phyloP scores from a whole-genome alignment of 2,888 invertebrate genomes.

The Brassicogethes aeneus region DNA sequence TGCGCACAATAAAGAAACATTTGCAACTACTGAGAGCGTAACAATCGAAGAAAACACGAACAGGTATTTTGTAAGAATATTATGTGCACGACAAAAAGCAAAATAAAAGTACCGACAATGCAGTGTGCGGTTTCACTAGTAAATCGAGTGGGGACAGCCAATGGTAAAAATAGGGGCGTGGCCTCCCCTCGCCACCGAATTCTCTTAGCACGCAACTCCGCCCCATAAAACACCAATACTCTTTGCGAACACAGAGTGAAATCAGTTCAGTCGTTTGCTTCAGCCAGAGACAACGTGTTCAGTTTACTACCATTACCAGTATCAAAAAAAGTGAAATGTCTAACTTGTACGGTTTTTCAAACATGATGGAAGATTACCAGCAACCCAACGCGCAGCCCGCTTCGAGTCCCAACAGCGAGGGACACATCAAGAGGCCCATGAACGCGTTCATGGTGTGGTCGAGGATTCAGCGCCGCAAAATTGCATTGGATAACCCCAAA shows the following conservation, averaged over 20 bases:
- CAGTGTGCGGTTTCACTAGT: slow-evolving; percentile 21
- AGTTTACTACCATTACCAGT: no score
- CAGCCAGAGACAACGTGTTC: slow-evolving; percentile 18
- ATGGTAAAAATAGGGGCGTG: slow-evolving; percentile 35
- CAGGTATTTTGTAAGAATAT: slow-evolving; percentile 28
- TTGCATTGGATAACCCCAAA: slow-evolving; percentile 90
- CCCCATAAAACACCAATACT: slow-evolving; percentile 24
- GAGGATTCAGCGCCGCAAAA: slow-evolving; percentile 80
- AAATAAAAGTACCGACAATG: slow-evolving; percentile 22
- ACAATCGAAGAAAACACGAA: slow-evolving; percentile 24
- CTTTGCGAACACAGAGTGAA: slow-evolving; percentile 17
- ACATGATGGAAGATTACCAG: slow-evolving; percentile 34
- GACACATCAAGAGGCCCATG: slow-evolving; percentile 94
- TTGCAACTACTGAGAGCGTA: slow-evolving; percentile 17
- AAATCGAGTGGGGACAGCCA: slow-evolving; percentile 28
- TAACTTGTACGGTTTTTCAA: slow-evolving; percentile 29
- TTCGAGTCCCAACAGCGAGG: slow-evolving; percentile 40
- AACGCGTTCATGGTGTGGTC: slow-evolving; percentile 99
- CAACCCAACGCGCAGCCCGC: slow-evolving; percentile 16
- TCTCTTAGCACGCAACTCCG: slow-evolving; percentile 26
- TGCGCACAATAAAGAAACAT: slow-evolving; percentile 15
- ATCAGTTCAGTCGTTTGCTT: slow-evolving; percentile 27
- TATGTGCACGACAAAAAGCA: slow-evolving; percentile 18
- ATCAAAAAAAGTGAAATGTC: no score
- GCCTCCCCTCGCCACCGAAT: slow-evolving; percentile 24